Evolutionary conservation across 2,888 invertebrate species (phyloP), one percentile per base, ranked within the genome.

Genomic region (Thumatha senex): DNA sequence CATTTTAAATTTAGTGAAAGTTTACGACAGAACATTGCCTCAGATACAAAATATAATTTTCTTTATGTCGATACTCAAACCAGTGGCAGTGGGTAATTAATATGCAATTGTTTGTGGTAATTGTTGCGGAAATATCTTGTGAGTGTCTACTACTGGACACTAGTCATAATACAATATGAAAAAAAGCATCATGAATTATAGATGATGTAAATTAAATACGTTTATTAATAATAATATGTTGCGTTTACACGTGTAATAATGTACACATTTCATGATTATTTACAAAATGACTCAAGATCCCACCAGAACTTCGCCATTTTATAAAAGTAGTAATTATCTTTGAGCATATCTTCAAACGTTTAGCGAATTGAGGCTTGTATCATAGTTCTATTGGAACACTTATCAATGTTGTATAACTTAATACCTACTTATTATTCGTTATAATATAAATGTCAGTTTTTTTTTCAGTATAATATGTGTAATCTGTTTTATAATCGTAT

Each of bases 21-120:
- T 63, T 39, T 43, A 49, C 44, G 49, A 61, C 58, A 58, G 49
- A 43, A 43, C 48, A 34, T 52, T 43, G 33, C 42, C 18, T 40
- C 46, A 49, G 51, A 51, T 51, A n/a, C 48, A 40, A 24, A 30
- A 31, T 51, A 42, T 63, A 34, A 58, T 48, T n/a, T 54, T 50
- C 45, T 18, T 39, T 33, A 41, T 51, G 15, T 36, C 29, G 42
- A 14, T 31, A 58, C 42, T 52, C 13, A 43, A 40, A 24, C 18
- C 5, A 48, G 30, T 24, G 13, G 15, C 34, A 58, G 40, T 51
- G n/a, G 53, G 51, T 53, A 42, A 48, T 40, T 48, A 48, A 42
- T 48, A 58, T 53, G 24, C 33, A 46, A 36, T 44, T 40, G 24
- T 46, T 43, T 30, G 36, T 36, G 35, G 15, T 46, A 44, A 54